Evolutionary conservation across 2,888 invertebrate species (phyloP).

Genomic region (Blastobasis adustella): DNA sequence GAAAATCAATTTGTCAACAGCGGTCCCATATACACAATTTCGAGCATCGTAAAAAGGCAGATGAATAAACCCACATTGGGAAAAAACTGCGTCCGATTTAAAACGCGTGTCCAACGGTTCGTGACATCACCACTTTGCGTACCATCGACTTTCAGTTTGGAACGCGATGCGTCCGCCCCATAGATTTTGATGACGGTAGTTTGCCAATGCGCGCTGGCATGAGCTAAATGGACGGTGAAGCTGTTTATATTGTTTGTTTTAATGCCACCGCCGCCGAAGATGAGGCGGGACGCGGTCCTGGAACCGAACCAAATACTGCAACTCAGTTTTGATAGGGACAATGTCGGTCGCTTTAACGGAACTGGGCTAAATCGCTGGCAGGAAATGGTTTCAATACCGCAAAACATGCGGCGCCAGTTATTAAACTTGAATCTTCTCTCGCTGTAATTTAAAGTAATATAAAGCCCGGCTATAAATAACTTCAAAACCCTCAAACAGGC

Average conservation of each 20-base stretch:
- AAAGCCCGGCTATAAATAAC: neutral
- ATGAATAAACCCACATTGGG: neutral
- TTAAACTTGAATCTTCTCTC: neutral
- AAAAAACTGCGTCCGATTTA: conserved; percentile 1
- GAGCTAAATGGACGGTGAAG: conserved; percentile 23
- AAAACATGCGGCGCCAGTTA: neutral
- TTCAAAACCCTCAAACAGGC: neutral
- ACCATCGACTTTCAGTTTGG: conserved; percentile 11
- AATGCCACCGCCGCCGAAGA: neutral
- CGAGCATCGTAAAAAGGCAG: neutral
- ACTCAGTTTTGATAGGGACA: neutral
- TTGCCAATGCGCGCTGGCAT: conserved; percentile 25
- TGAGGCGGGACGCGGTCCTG: neutral
- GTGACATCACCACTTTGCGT: conserved; percentile 2
- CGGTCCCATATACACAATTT: neutral
- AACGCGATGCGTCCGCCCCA: conserved; percentile 19
- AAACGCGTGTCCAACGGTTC: neutral
- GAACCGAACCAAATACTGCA: neutral
- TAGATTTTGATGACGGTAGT: conserved; percentile 26
- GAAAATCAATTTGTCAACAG: too few species aligned
- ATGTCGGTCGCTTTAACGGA: neutral
- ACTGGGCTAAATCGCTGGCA: neutral
- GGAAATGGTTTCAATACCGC: neutral
- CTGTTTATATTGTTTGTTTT: conserved; percentile 1
- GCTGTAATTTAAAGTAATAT: neutral